These are phyloP conservation scores for Microchirus variegatus DNA, from an alignment of 2,797 vertebrate species.

Conservation along the genomic window DNA sequence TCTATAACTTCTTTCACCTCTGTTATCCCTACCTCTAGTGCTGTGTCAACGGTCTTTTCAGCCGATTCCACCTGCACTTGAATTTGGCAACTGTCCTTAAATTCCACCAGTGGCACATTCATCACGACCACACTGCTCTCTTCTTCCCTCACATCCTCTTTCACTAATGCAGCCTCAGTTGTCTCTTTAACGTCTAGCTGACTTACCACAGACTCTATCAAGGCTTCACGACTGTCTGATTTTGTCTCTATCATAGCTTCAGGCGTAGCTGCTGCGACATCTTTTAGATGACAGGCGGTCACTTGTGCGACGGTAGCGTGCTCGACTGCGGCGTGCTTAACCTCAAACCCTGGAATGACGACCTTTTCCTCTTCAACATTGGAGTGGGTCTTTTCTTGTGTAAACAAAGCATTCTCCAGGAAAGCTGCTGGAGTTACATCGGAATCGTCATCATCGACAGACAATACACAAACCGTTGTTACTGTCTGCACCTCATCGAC, in stretches of 20 bases:
- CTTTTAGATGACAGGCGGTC: constrained; percentile 22
- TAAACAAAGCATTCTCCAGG: constrained; percentile 16
- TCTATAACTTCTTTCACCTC: constrained; percentile 44
- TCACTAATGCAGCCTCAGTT: constrained; percentile 48
- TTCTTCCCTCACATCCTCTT: constrained; percentile 39
- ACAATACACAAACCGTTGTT: constrained; percentile 38
- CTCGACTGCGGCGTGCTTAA: constrained; percentile 19
- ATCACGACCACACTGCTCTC: constrained; percentile 44
- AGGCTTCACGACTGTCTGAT: constrained; percentile 34
- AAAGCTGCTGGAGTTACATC: constrained; percentile 10
- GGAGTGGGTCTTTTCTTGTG: constrained; percentile 40
- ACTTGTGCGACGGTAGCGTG: constrained; percentile 22
- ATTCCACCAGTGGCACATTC: constrained; percentile 40
- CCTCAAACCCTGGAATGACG: constrained; percentile 21
- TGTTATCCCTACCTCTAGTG: constrained; percentile 35
- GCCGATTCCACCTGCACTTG: constrained; percentile 48
- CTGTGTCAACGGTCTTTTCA: constrained; percentile 30
- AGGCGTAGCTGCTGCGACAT: constrained; percentile 25
- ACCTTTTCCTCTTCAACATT: constrained; percentile 25
- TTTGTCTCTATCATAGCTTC: constrained; percentile 30
- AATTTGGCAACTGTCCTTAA: constrained; percentile 47
- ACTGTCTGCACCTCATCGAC: constrained; percentile 33
- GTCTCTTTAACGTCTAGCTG: constrained; percentile 34
- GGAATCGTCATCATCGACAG: constrained; percentile 27
- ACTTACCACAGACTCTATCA: constrained; percentile 13